Percentiles rank a stretch among this genome's conserved stretches.
Evolutionary conservation across 2,888 invertebrate genomes (phyloP).

Genomic region (Chrysomela aeneicollis): DNA sequence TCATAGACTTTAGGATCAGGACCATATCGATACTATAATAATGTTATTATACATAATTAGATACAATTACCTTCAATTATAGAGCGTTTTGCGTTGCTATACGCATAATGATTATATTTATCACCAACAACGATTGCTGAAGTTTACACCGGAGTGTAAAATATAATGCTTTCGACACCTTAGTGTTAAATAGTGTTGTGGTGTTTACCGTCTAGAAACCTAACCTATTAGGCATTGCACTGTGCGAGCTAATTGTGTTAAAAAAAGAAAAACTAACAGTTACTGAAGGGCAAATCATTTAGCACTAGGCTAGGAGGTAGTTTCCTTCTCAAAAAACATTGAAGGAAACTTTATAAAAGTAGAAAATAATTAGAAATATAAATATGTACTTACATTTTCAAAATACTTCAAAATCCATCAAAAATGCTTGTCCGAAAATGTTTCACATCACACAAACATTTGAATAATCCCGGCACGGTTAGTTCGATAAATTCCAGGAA

Average conservation of each 20-base stretch:
- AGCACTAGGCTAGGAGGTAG: slow-evolving; percentile 44
- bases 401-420: slow-evolving; percentile 48
- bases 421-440: slow-evolving; percentile 36
- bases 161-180: slow-evolving; percentile 34
- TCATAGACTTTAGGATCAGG: not conserved
- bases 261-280: slow-evolving; percentile 42
- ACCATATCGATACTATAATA: slow-evolving; percentile 17
- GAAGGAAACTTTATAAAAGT: too few relatives aligned
- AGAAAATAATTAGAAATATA: too few relatives aligned
- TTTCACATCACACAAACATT: slow-evolving; percentile 42
- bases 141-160: slow-evolving; percentile 36
- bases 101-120: slow-evolving; percentile 35
- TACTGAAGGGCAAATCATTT: slow-evolving; percentile 56
- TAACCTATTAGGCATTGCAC: slow-evolving; percentile 38
- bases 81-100: slow-evolving; percentile 23
- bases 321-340: too few relatives aligned
- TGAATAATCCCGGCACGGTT: slow-evolving; percentile 49
- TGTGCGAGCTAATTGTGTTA: slow-evolving; percentile 39
- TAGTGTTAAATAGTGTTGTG: slow-evolving; percentile 28
- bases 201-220: slow-evolving; percentile 35
- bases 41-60: slow-evolving; percentile 33
- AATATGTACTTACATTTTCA: slow-evolving; percentile 53
- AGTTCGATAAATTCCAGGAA: slow-evolving; percentile 44
- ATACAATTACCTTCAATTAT: slow-evolving; percentile 31
- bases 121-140: slow-evolving; percentile 31